phyloP scores from a whole-genome alignment of 2,113 vertebrate species.

The Callopanchax toddi region DNA sequence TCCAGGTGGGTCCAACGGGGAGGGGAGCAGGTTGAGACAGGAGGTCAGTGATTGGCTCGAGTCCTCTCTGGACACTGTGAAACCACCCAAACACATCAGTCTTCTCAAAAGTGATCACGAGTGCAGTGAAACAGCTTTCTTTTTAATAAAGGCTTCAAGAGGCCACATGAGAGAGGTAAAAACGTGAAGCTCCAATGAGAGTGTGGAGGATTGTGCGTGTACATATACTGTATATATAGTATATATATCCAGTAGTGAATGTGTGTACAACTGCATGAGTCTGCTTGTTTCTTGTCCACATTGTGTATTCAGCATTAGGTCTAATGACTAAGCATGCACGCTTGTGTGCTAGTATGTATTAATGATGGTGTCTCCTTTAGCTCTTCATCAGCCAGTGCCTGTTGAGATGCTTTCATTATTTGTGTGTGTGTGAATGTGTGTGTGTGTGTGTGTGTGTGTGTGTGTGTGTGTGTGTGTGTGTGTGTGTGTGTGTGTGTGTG shows the following conservation, averaged over 20 bases:
- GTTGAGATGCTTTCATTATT: conserved; percentile 39
- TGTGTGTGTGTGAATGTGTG: not conserved
- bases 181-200: conserved; percentile 34
- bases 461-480: conserved; percentile 5
- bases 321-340: conserved; percentile 62
- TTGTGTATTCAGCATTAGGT: conserved; percentile 50
- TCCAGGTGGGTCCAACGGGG: conserved; percentile 80
- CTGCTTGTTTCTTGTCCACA: not conserved
- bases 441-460: conserved; percentile 9
- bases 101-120: not conserved
- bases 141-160: conserved; percentile 73
- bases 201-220: not conserved
- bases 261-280: not conserved
- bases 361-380: conserved; percentile 44
- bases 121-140: conserved; percentile 65
- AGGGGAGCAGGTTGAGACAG: conserved; percentile 86
- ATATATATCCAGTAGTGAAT: conserved; percentile 5
- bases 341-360: conserved; percentile 54
- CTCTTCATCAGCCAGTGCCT: conserved; percentile 37
- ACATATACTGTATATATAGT: not conserved
- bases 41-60: conserved; percentile 92
- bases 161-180: conserved; percentile 63
- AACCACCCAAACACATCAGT: conserved; percentile 33
- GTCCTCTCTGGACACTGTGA: conserved; percentile 91
- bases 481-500: conserved; percentile 1